Percentiles rank a stretch among this genome's conserved stretches.
These are phyloP conservation scores for Tinea pellionella DNA, from an alignment of 2,888 invertebrate genomes.

Conservation along the genomic window DNA sequence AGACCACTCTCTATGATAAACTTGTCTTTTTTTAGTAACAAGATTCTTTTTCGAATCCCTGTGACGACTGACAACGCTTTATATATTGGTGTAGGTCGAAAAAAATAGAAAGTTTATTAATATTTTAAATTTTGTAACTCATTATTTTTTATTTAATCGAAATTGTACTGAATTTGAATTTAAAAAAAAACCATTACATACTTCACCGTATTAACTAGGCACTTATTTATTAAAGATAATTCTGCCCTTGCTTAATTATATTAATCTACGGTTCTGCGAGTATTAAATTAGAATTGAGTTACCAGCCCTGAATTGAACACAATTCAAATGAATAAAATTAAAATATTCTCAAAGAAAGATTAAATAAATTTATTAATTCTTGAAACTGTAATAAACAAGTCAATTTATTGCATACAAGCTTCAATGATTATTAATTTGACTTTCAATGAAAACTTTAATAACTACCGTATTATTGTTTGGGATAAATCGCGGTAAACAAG, in stretches of 20 bases:
- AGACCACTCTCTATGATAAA: neutral
- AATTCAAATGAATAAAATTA: no score
- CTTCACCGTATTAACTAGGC: no score
- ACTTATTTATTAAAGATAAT: no score
- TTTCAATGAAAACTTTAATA: conserved; percentile 2
- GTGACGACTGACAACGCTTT: conserved; percentile 26
- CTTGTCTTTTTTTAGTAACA: neutral
- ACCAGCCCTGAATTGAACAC: no score
- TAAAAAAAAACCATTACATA: no score
- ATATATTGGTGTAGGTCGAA: conserved; percentile 44
- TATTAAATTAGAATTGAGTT: no score
- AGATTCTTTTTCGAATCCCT: no score
- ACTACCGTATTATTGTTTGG: conserved; percentile 8
- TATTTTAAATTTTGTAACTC: neutral
- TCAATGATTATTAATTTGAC: neutral
- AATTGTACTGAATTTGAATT: no score
- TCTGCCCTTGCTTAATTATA: no score
- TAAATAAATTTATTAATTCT: neutral
- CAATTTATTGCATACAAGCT: neutral
- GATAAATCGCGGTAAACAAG: conserved; percentile 10
- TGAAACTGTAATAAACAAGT: neutral
- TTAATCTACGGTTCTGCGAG: no score
- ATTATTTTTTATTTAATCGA: neutral
- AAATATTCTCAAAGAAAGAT: neutral
- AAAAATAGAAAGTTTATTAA: neutral